Evolutionary conservation across 2,888 invertebrate species (phyloP).

Genomic region (Drosophila algonquin): DNA sequence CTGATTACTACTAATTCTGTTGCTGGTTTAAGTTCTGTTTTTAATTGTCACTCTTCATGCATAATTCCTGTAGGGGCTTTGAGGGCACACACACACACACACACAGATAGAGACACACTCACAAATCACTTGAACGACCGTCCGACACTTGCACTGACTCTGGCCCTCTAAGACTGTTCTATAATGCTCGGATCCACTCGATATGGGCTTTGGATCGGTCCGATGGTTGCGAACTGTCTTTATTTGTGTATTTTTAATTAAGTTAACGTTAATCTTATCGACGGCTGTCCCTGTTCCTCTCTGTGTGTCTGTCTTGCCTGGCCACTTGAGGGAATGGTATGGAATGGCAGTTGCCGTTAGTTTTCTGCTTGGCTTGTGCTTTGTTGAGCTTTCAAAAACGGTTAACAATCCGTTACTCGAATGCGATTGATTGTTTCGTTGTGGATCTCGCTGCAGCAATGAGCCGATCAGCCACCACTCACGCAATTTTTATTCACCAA

Average conservation of each 20-base stretch:
- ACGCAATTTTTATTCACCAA: slow-evolving; percentile 69
- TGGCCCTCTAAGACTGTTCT: slow-evolving; percentile 1
- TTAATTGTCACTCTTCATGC: not conserved
- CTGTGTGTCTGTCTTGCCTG: not conserved
- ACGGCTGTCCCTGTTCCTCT: slow-evolving; percentile 8
- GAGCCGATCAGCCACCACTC: slow-evolving; percentile 60
- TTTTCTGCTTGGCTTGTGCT: not conserved
- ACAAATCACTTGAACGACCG: slow-evolving; percentile 4
- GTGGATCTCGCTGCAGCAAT: slow-evolving; percentile 65
- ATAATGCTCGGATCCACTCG: slow-evolving; percentile 27
- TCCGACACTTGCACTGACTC: not conserved
- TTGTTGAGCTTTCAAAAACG: not conserved
- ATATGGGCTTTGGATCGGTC: slow-evolving; percentile 13
- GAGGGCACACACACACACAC: not conserved
- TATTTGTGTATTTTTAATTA: slow-evolving; percentile 33
- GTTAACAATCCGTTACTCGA: not conserved
- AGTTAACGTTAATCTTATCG: slow-evolving; percentile 45
- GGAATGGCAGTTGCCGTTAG: not conserved
- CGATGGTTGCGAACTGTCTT: slow-evolving; percentile 12
- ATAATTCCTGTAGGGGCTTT: not conserved
- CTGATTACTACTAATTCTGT: not conserved
- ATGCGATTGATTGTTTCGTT: slow-evolving; percentile 27
- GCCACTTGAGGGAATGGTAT: not conserved
- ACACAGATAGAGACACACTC: not conserved
- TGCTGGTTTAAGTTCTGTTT: not conserved